Conservation (phyloP, 2,113 vertebrate genomes). For the Sialia sialis region DNA sequence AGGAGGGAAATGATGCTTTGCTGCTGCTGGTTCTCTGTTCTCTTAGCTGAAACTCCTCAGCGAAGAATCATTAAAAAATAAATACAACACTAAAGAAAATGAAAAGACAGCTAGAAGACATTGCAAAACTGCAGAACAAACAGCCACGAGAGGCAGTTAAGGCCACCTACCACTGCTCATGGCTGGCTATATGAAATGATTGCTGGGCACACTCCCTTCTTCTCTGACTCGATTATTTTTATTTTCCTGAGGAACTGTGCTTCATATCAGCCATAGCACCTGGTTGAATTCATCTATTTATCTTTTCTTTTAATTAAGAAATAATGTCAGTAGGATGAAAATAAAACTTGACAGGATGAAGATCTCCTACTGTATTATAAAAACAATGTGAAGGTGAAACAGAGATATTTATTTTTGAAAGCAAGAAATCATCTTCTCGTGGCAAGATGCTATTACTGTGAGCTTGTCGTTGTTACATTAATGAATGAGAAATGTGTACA, state of each 20-base stretch:
- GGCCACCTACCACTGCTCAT: not conserved
- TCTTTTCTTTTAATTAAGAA: slow-evolving; percentile 69
- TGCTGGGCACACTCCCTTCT: not conserved
- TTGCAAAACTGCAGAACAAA: slow-evolving; percentile 50
- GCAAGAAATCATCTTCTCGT: slow-evolving; percentile 32
- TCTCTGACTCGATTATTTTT: not conserved
- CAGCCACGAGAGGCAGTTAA: not conserved
- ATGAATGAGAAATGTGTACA: slow-evolving; percentile 24
- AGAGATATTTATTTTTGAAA: slow-evolving; percentile 37
- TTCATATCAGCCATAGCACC: slow-evolving; percentile 24
- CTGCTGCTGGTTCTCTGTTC: not conserved
- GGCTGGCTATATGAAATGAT: not conserved
- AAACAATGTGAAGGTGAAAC: slow-evolving; percentile 25
- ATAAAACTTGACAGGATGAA: slow-evolving; percentile 46
- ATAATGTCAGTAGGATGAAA: slow-evolving; percentile 55
- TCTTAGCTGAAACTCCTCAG: slow-evolving; percentile 48
- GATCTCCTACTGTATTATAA: slow-evolving; percentile 6
- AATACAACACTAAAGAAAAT: slow-evolving; percentile 5
- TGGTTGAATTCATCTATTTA: slow-evolving; percentile 43
- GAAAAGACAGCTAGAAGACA: slow-evolving; percentile 38
- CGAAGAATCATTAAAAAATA: slow-evolving; percentile 27
- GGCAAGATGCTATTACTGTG: not conserved
- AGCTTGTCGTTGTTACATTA: slow-evolving; percentile 37
- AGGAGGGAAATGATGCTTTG: not conserved
- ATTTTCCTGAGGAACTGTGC: not conserved